Evolutionary conservation across 2,113 vertebrate genomes (phyloP).

Genomic region (Psittacula cyanocephala): DNA sequence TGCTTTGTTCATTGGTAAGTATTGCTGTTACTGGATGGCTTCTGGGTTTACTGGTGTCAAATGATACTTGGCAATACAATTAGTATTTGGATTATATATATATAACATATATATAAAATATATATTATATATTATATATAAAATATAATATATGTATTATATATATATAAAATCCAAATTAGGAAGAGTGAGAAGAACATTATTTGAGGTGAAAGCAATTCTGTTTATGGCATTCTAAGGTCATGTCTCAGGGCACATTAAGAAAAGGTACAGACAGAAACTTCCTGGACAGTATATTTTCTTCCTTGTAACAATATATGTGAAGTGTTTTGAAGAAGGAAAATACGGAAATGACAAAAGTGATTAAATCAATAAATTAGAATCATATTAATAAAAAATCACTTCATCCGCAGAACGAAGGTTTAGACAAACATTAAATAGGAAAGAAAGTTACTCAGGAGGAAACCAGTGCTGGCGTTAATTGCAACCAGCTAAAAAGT

Average conservation of each 20-base stretch:
- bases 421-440: constrained; percentile 35
- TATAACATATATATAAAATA: no score
- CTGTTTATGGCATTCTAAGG: not conserved
- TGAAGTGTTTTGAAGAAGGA: not conserved
- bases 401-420: not conserved
- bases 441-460: not conserved
- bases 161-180: no score
- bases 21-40: not conserved
- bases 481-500: not conserved
- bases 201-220: not conserved
- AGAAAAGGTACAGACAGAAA: not conserved
- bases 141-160: no score
- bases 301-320: not conserved
- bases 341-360: not conserved
- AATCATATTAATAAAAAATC: not conserved
- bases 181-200: not conserved
- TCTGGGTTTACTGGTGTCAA: not conserved
- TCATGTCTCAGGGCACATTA: not conserved
- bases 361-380: constrained; percentile 15
- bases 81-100: not conserved
- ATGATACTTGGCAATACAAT: not conserved
- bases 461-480: constrained; percentile 6
- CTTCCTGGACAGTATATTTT: not conserved
- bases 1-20: not conserved
- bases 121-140: no score